These are phyloP conservation scores for Oophaga pumilio DNA, from an alignment of 2,113 vertebrate species.

Conservation along the genomic window DNA sequence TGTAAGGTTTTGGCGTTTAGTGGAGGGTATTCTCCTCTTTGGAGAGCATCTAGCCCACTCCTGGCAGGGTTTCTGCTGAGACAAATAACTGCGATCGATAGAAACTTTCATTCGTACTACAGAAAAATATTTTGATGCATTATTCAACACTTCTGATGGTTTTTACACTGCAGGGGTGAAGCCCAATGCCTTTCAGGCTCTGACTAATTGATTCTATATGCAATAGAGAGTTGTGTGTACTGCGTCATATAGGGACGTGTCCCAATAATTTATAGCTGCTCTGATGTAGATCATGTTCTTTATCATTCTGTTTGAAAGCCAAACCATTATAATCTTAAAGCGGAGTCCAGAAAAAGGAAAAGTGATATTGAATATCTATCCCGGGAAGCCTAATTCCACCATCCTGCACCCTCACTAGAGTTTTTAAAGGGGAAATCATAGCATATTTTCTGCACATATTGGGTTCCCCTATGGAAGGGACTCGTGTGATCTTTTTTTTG, in stretches of 20 bases:
- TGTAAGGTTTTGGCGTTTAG: not conserved
- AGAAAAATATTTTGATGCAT: conserved; percentile 5
- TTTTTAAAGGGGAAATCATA: not conserved
- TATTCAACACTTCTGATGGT: not conserved
- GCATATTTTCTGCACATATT: not conserved
- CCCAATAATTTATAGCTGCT: not conserved
- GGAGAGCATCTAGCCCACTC: not conserved
- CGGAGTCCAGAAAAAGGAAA: not conserved
- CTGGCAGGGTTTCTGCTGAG: not conserved
- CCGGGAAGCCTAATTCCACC: too few relatives aligned
- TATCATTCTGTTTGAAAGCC: not conserved
- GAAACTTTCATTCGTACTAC: not conserved
- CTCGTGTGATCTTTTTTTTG: too few relatives aligned
- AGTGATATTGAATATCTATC: too few relatives aligned
- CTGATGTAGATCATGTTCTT: not conserved
- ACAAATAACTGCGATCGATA: conserved; percentile 12
- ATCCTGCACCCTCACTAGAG: too few relatives aligned
- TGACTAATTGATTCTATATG: not conserved
- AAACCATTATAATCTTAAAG: not conserved
- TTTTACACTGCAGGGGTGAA: conserved; percentile 6
- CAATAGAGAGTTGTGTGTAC: not conserved
- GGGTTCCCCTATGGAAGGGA: not conserved
- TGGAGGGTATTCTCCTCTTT: not conserved
- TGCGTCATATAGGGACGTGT: not conserved
- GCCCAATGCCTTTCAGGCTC: not conserved